Evolutionary conservation across 1,140 invertebrate genomes (phyloP), one percentile per base, ranked within the genome.

Genomic region (Cyclina sinensis): DNA sequence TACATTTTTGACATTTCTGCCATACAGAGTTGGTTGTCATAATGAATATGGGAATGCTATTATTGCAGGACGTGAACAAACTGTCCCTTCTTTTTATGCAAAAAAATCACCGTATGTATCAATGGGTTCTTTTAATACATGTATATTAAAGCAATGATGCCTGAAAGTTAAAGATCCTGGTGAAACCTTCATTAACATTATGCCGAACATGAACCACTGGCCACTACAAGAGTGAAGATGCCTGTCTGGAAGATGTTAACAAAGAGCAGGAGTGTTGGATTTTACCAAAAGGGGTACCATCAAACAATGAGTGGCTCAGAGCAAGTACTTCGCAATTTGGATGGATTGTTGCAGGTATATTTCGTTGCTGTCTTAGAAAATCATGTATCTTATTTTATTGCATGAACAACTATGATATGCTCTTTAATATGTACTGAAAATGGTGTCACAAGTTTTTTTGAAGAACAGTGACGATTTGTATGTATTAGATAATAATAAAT

Each of bases 301-400:
- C 51, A 24, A 70, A n/a, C n/a, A n/a, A n/a, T n/a, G n/a, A 73
- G 16, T 89, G 88, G 76, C 37, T 80, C 32, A 84, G 62, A 74
- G n/a, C n/a, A n/a, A n/a, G 82, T 81, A 1, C 86, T 89, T 27
- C 37, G 88, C 37, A 89, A 89, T 73, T 32, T 89, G 46, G 88
- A 89, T 74, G 57, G 24, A 14, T 51, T 83, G 7, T 76, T 68
- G 35, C 7, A 39, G 65, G 80, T n/a, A n/a, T 83, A 46, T 82
- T 16, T 32, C 21, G 16, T 59, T 82, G 43, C 35, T 65, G 4
- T 48, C 14, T 57, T 48, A 48, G 18, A 48, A 11, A 18, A 48
- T 48, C 46, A 48, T 11, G 18, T 48, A 48, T 48, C 18, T 48
- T 48, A 18, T 7, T n/a, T 11, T 57, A 21, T 18, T 57, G 51